Conservation (phyloP, 2,113 vertebrate species). For the Chlamydotis undulata region DNA sequence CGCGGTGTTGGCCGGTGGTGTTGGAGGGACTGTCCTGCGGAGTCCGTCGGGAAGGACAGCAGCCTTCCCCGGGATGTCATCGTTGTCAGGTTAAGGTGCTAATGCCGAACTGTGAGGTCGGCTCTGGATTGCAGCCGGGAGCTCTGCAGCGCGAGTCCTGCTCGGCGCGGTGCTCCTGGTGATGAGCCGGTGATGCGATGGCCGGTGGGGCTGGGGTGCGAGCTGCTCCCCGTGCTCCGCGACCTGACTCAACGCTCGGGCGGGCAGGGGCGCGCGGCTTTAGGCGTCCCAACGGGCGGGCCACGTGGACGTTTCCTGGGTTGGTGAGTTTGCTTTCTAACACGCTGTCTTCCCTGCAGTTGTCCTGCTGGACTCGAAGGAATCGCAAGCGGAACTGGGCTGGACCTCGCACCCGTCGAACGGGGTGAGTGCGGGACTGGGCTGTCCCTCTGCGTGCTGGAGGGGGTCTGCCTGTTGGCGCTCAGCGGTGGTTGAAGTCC, state of each 20-base stretch:
- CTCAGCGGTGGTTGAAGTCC: background rate
- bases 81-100: background rate
- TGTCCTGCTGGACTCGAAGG: conserved; percentile 93
- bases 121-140: accelerated
- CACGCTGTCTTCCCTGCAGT: conserved; percentile 68
- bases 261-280: accelerated
- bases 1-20: background rate
- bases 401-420: conserved; percentile 93
- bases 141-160: accelerated
- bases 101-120: accelerated
- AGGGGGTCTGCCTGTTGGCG: background rate
- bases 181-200: accelerated
- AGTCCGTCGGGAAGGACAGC: background rate
- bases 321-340: background rate
- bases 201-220: background rate
- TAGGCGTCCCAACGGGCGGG: accelerated
- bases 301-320: background rate
- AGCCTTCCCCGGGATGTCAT: background rate
- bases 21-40: background rate
- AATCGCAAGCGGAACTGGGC: conserved; percentile 93
- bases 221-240: accelerated
- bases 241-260: accelerated
- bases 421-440: conserved; percentile 80
- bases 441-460: background rate
- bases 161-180: too few relatives aligned